phyloP scores from a whole-genome alignment of 2,113 vertebrate genomes.

The Bothrops jararaca region DNA sequence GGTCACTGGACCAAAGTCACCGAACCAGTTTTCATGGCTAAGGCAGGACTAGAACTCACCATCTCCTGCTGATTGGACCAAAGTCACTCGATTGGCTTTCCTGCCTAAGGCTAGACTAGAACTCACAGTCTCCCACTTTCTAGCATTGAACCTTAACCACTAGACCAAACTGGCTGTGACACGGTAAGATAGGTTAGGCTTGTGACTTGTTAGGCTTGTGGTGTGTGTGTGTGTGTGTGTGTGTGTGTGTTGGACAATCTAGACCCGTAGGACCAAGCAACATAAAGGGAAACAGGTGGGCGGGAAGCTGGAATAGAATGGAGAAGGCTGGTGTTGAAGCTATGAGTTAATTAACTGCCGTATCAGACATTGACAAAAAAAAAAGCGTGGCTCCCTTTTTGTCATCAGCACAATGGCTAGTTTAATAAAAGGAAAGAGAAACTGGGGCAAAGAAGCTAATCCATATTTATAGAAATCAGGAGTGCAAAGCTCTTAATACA shows the following conservation, averaged over 20 bases:
- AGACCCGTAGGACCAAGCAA: conserved; percentile 17
- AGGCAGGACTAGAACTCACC: too few species aligned
- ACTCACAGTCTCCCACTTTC: too few species aligned
- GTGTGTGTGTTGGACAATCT: conserved; percentile 2
- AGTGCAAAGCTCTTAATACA: conserved; percentile 57
- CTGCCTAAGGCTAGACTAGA: too few species aligned
- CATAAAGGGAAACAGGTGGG: not conserved
- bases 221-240: not conserved
- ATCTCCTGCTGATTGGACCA: too few species aligned
- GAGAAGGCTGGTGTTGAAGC: not conserved
- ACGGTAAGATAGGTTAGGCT: conserved; percentile 25
- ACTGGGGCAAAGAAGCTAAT: conserved; percentile 57
- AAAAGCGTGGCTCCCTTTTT: not conserved
- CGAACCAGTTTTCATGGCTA: too few species aligned
- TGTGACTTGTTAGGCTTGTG: conserved; percentile 16
- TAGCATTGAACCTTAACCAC: too few species aligned
- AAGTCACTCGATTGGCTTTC: too few species aligned
- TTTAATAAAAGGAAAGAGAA: conserved; percentile 40
- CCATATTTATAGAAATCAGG: conserved; percentile 63
- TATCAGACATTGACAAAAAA: conserved; percentile 35
- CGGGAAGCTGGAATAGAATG: not conserved
- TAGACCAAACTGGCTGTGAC: too few species aligned
- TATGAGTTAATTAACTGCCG: conserved; percentile 36
- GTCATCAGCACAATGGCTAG: not conserved
- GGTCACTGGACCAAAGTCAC: too few species aligned